Base-by-base conservation (phyloP, 1,140 invertebrate genomes). In the Zophobas atratus region DNA sequence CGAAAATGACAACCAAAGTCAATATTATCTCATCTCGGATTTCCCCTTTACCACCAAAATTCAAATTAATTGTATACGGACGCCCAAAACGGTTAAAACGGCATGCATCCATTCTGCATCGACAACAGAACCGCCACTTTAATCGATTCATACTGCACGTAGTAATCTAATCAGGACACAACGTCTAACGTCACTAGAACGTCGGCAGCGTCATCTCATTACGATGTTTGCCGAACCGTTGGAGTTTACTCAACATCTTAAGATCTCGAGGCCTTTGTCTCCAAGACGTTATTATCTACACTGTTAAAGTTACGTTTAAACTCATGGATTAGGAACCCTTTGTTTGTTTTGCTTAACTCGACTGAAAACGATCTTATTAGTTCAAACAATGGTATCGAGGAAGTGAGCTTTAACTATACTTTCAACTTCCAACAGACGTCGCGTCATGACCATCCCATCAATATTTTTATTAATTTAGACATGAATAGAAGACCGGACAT, bases 261-360 rank as follows among this genome's bases (percentile, higher is more conserved):
- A 51, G 57, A 80, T 60, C 60, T 49, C 72, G 41, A 57, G 70
- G 46, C 76, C 77, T 76, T 78, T 77, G 71, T 76, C 75, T 76
- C 75, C 70, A 79, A 75, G 75, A 78, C 53, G 73, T 63, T 70
- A 67, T 56, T 72, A 75, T 63, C 34, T 56, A 57, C 63, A 76
- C 71, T 53, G 80, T 76, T 81, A 81, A 79, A 78, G 79, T 73
- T 79, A 76, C 75, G 56, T 76, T 81, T 81, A 73, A 81, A 77
- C 63, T 78, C 73, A 73, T 71, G 75, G 80, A 81, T 81, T 80
- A 81, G 43, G 60, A 72, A 70, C 80, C 80, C 80, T 77, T 75
- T 81, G 78, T 81, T 81, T 80, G 67, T 79, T 79, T 81, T 80
- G 78, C 77, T 80, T 77, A 77, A 81, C 72, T 77, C 73, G 76